Conservation (phyloP, 2,888 invertebrate species). For the Polietes domitor region DNA sequence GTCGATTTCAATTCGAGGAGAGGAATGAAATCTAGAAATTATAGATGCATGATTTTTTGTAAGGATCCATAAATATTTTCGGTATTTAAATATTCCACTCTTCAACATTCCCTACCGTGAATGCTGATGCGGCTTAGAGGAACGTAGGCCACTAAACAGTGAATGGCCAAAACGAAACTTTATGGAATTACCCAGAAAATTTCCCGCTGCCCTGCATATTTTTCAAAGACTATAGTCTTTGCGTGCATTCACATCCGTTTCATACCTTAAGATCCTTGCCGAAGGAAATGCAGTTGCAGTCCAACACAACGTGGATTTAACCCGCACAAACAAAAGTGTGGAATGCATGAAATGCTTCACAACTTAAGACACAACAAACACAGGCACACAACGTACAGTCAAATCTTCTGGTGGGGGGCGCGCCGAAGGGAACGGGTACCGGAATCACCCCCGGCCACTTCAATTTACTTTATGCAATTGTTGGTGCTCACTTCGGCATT, state of each 20-base stretch:
- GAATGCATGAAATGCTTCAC: background rate
- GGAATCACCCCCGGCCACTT: slow-evolving; percentile 18
- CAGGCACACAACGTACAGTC: slow-evolving; percentile 23
- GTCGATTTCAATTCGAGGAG: too few relatives aligned
- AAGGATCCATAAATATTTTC: too few relatives aligned
- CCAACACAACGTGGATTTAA: slow-evolving; percentile 5
- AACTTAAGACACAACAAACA: too few relatives aligned
- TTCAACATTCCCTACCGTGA: too few relatives aligned
- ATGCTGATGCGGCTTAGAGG: too few relatives aligned
- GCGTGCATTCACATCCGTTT: background rate
- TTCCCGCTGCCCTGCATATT: background rate
- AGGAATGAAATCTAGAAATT: too few relatives aligned
- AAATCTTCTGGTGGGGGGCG: background rate
- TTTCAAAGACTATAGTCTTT: too few relatives aligned
- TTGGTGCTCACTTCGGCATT: slow-evolving; percentile 30
- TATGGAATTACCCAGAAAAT: background rate
- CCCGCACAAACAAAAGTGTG: background rate
- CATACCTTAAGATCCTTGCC: background rate
- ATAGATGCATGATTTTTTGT: too few relatives aligned
- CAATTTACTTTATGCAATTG: slow-evolving; percentile 33
- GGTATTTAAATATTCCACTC: too few relatives aligned
- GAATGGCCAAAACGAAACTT: background rate
- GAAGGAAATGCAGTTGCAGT: slow-evolving; percentile 33
- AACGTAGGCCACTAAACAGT: background rate
- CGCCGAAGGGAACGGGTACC: background rate